Percentiles rank a stretch among this genome's conserved stretches.
Conservation (phyloP, 2,888 invertebrate species). For the Dione juno region DNA sequence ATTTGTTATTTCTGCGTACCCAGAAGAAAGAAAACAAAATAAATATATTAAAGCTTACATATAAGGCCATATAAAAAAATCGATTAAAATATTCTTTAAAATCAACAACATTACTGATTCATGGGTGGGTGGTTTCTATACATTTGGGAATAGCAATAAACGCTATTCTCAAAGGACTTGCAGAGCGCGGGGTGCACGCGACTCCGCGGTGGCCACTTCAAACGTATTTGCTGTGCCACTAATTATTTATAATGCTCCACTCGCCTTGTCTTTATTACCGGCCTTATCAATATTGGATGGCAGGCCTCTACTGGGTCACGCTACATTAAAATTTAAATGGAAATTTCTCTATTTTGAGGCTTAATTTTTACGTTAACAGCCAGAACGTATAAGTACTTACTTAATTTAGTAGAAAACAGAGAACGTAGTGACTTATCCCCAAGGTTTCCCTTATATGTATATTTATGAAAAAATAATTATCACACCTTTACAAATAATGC, state of each 20-base stretch:
- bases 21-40: too few relatives aligned
- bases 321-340: not conserved
- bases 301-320: slow-evolving; percentile 1
- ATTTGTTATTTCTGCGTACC: too few relatives aligned
- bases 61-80: not conserved
- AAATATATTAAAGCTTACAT: too few relatives aligned
- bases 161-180: slow-evolving; percentile 53
- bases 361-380: too few relatives aligned
- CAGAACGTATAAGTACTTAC: too few relatives aligned
- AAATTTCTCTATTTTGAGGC: not conserved
- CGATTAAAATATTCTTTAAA: not conserved
- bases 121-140: slow-evolving; percentile 11
- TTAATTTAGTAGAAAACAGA: not conserved
- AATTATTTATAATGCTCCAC: slow-evolving; percentile 62
- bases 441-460: too few relatives aligned
- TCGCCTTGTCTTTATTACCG: slow-evolving; percentile 43
- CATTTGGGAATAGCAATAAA: slow-evolving; percentile 56
- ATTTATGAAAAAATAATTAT: too few relatives aligned
- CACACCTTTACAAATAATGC: too few relatives aligned
- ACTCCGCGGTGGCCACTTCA: slow-evolving; percentile 76
- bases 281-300: slow-evolving; percentile 23
- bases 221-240: slow-evolving; percentile 58
- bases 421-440: not conserved
- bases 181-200: slow-evolving; percentile 60
- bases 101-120: slow-evolving; percentile 9